Evolutionary conservation across 2,113 vertebrate genomes (phyloP), one percentile per base, ranked within the genome.

Genomic region (Platysteira castanea): DNA sequence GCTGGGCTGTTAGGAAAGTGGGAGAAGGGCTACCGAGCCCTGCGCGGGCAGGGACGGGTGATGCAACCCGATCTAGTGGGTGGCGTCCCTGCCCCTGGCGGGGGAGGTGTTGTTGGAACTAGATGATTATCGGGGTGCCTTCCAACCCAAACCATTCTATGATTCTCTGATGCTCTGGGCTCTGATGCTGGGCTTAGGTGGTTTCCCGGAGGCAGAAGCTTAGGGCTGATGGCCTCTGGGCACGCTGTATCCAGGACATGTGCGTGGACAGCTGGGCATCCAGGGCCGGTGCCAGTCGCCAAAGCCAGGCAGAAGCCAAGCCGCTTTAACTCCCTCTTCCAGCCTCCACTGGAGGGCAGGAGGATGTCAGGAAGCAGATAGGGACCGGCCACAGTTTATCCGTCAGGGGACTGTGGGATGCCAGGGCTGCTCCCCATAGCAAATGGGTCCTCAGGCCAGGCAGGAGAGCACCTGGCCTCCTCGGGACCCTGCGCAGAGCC

Each of bases 291-390:
- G 50, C 35, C 64, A 24, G 52, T 47, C 3, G 11, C 16, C 27
- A 21, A 60, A 81, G 26, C 31, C 7, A 5, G 28, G 20, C 31
- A 63, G 37, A 41, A 41, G 37, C 6, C 15, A 75, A 75, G 27
- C 2, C 7, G 35, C 74, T 71, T 42, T 15, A 41, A 50, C 60
- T 71, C 27, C 71, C 37, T 79, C 28, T 67, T 71, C 31, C 78
- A 84, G 33, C 54, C 46, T 94, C 89, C 77, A 5, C 89, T 90
- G 92, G 91, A 95, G 86, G 91, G 80, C 86, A 82, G 94, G 84
- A 92, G 73, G 84, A 80, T 70, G 56, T 82, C 73, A n/a, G 63
- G 52, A 95, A 89, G 61, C 39, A 27, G 27, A 6, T 5, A 6
- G 53, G 31, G 47, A 20, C 24, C 41, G 19, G 28, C 31, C 16